phyloP scores from a whole-genome alignment of 2,797 vertebrate genomes.

The Molossus molossus region DNA sequence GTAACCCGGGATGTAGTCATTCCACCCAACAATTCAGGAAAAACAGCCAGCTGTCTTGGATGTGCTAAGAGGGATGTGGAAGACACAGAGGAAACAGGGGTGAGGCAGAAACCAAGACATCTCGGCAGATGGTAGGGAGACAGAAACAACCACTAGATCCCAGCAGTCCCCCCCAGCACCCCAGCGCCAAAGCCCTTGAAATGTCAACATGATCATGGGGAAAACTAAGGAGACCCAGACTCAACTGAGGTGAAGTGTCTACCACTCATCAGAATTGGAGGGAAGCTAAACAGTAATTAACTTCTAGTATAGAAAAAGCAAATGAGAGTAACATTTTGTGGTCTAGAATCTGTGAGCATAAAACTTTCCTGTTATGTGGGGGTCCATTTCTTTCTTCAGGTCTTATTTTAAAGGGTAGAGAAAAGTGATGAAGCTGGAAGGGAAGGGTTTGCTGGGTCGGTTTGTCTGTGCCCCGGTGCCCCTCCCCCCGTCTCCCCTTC shows the following conservation, averaged over 20 bases:
- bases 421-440: background rate
- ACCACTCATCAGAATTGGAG: background rate
- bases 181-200: background rate
- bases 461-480: accelerated
- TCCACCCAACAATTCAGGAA: background rate
- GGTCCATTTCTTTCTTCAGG: background rate
- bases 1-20: accelerated
- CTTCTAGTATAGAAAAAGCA: background rate
- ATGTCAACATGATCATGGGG: background rate
- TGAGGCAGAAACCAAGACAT: background rate
- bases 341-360: accelerated
- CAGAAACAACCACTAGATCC: background rate
- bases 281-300: background rate
- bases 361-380: too few relatives aligned
- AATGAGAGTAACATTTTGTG: background rate
- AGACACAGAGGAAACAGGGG: background rate
- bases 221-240: background rate
- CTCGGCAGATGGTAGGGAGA: background rate
- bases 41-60: background rate
- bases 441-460: background rate
- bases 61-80: background rate
- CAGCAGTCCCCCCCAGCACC: background rate
- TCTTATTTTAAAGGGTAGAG: background rate
- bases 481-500: background rate
- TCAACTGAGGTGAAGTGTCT: background rate